Conservation (phyloP, 2,797 vertebrate genomes). For the Micromesistius poutassou region DNA sequence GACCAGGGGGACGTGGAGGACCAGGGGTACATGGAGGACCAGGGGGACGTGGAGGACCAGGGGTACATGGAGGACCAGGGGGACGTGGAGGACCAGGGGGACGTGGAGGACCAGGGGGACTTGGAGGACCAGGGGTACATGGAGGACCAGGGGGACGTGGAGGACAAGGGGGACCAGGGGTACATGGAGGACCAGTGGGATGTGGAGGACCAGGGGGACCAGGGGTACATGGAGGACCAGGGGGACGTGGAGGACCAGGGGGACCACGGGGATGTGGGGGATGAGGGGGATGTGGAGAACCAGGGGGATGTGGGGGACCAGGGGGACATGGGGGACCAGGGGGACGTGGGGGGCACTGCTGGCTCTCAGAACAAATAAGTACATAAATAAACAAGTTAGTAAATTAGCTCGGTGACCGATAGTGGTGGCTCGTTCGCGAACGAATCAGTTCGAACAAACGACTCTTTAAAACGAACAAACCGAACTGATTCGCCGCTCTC, state of each 20-base stretch:
- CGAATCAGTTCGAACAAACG: too few relatives aligned
- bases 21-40: too few relatives aligned
- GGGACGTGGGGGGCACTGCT: background rate
- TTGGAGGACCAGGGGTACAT: too few relatives aligned
- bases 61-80: conserved; percentile 22
- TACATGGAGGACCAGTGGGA: background rate
- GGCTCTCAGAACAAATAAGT: background rate
- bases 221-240: background rate
- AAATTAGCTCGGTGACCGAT: too few relatives aligned
- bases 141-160: too few relatives aligned
- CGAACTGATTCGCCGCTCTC: too few relatives aligned
- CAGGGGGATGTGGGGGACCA: background rate
- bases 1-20: background rate
- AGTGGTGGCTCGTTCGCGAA: too few relatives aligned
- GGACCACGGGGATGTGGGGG: too few relatives aligned
- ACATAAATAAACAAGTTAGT: background rate
- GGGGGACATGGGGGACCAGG: conserved; percentile 9
- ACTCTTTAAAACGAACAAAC: too few relatives aligned
- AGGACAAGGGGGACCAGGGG: too few relatives aligned
- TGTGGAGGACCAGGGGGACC: background rate
- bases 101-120: background rate
- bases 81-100: background rate
- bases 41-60: background rate
- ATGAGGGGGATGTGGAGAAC: background rate
- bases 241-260: background rate